These are phyloP conservation scores for Syndactyla subalaris DNA, from an alignment of 2,797 vertebrate species.

Conservation along the genomic window DNA sequence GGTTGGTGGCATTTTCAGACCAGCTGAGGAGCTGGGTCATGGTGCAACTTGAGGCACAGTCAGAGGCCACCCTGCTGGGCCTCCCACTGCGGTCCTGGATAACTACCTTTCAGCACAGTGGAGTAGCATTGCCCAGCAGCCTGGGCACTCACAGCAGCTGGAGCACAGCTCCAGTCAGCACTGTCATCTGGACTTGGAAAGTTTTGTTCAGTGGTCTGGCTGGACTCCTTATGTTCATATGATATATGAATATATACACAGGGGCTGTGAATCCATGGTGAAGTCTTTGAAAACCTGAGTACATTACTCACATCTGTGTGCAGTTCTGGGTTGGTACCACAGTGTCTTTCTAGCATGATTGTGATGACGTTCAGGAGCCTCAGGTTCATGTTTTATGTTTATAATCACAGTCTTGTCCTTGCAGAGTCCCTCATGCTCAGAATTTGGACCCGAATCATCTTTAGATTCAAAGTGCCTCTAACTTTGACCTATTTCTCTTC, in stretches of 20 bases:
- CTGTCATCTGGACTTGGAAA: neutral
- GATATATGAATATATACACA: too few relatives aligned
- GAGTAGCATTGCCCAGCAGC: rapidly evolving
- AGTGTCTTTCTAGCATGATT: neutral
- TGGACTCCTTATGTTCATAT: neutral
- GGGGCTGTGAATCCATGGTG: neutral
- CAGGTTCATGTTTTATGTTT: neutral
- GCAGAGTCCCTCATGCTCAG: neutral
- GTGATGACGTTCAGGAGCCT: neutral
- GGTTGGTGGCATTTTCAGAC: rapidly evolving
- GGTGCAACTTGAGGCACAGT: rapidly evolving
- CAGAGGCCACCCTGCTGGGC: too few relatives aligned
- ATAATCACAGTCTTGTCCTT: neutral
- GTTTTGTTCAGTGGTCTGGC: neutral
- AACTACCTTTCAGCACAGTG: neutral
- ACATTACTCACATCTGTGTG: neutral
- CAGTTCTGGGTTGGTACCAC: neutral
- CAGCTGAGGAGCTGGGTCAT: neutral
- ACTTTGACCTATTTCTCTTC: neutral
- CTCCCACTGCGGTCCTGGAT: rapidly evolving
- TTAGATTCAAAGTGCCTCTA: neutral
- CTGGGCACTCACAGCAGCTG: neutral
- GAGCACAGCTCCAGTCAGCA: rapidly evolving
- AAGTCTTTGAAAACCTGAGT: neutral
- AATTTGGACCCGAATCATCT: neutral